A percentile compares a stretch with the other conserved stretches of the same genome.
Conservation (phyloP, 2,113 vertebrate genomes). For the Cottus gobio region DNA sequence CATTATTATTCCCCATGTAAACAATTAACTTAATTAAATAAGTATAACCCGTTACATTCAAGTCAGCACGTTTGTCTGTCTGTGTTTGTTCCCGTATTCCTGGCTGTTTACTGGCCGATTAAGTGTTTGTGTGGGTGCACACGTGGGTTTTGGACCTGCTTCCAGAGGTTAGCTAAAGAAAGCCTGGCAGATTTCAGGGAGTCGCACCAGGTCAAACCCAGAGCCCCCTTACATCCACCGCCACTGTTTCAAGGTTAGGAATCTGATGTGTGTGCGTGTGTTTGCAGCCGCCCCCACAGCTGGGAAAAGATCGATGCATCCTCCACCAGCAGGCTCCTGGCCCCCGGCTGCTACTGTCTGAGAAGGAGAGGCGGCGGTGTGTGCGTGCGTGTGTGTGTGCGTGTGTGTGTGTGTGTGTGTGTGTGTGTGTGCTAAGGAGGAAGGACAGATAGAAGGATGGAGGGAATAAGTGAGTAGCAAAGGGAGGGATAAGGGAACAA, state of each 20-base stretch:
- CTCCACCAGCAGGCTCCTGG: conserved; percentile 75
- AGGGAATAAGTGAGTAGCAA: conserved; percentile 59
- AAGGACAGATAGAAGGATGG: conserved; percentile 37
- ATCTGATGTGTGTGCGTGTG: conserved; percentile 37
- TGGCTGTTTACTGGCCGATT: conserved; percentile 17
- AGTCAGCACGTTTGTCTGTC: conserved; percentile 17
- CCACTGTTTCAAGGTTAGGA: conserved; percentile 62
- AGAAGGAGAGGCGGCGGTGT: conserved; percentile 64
- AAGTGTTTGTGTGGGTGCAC: conserved; percentile 46
- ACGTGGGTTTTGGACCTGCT: conserved; percentile 43
- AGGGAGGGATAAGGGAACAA: conserved; percentile 62
- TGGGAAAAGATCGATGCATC: conserved; percentile 77
- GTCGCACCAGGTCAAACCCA: conserved; percentile 49
- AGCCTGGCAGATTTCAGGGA: conserved; percentile 55
- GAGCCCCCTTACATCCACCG: conserved; percentile 49
- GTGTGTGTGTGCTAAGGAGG: conserved; percentile 3
- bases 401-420: conserved; percentile 26
- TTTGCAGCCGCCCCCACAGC: conserved; percentile 74
- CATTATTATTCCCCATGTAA: neutral
- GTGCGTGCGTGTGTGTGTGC: conserved; percentile 17
- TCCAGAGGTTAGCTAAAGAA: conserved; percentile 52
- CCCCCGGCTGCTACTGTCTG: conserved; percentile 77
- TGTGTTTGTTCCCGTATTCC: conserved; percentile 2
- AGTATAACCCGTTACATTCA: neutral
- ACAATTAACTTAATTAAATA: neutral